Conservation (phyloP, 1,140 invertebrate genomes). For the Chrysomallon squamiferum region DNA sequence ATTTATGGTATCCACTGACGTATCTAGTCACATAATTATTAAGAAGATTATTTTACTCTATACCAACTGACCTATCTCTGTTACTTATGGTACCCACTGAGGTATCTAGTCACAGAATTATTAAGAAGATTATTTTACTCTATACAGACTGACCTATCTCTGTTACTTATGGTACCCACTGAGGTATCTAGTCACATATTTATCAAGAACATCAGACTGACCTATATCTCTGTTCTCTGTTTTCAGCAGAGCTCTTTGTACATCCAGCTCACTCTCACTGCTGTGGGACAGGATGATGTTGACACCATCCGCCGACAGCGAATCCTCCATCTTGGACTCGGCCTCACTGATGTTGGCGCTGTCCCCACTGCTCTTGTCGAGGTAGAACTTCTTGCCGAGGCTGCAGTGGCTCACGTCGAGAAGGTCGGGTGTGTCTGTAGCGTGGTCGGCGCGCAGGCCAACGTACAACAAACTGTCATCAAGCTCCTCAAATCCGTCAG, state of each 20-base stretch:
- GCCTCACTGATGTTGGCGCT: slow-evolving; percentile 44
- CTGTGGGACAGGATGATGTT: slow-evolving; percentile 21
- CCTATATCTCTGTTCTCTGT: slow-evolving; percentile 52
- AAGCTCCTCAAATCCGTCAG: slow-evolving; percentile 19
- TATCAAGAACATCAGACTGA: too few relatives aligned
- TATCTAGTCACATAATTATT: too few relatives aligned
- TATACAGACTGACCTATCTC: too few relatives aligned
- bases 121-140: too few relatives aligned
- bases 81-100: too few relatives aligned
- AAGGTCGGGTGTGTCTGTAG: slow-evolving; percentile 8
- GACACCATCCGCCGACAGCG: not conserved
- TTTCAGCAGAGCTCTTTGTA: slow-evolving; percentile 17
- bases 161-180: too few relatives aligned
- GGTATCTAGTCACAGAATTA: too few relatives aligned
- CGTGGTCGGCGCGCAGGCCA: slow-evolving; percentile 21
- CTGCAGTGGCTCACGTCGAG: slow-evolving; percentile 9
- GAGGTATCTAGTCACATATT: too few relatives aligned
- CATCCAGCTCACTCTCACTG: slow-evolving; percentile 34
- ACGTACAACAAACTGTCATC: slow-evolving; percentile 39
- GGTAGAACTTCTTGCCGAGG: slow-evolving; percentile 10
- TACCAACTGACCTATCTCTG: too few relatives aligned
- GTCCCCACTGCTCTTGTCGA: slow-evolving; percentile 40
- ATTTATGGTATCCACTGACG: too few relatives aligned
- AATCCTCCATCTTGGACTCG: slow-evolving; percentile 45
- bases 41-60: too few relatives aligned